Percentiles rank a stretch among this genome's conserved stretches.
Conservation (phyloP, 2,113 vertebrate genomes). For the Patagioenas fasciata region DNA sequence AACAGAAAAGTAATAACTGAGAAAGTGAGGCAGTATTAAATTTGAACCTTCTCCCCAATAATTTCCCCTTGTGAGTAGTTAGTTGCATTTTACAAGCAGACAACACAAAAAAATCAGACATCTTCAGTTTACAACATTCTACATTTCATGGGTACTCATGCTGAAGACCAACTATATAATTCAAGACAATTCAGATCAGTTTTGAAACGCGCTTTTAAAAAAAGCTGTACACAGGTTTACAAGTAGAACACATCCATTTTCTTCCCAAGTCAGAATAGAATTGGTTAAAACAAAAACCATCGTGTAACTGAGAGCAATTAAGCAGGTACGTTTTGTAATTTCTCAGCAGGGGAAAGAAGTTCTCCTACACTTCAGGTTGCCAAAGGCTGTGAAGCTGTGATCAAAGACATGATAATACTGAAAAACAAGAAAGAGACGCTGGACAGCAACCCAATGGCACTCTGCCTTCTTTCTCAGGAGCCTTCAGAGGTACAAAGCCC, state of each 20-base stretch:
- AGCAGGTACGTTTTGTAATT: neutral
- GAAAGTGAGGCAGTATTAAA: neutral
- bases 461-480: neutral
- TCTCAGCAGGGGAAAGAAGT: neutral
- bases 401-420: neutral
- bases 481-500: neutral
- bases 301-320: neutral
- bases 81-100: neutral
- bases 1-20: neutral
- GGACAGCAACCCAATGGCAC: neutral
- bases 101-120: neutral
- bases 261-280: neutral
- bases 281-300: neutral
- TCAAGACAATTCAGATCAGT: neutral
- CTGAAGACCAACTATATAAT: neutral
- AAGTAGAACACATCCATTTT: neutral
- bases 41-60: neutral
- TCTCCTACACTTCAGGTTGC: neutral
- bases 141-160: neutral
- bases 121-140: neutral
- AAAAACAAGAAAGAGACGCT: neutral
- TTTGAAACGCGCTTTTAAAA: neutral
- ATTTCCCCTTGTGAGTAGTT: neutral
- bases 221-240: neutral
- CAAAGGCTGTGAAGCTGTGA: neutral